Percentiles rank a stretch among this genome's conserved stretches.
These are phyloP conservation scores for Oriolus oriolus DNA, from an alignment of 2,113 vertebrate species.

Conservation along the genomic window DNA sequence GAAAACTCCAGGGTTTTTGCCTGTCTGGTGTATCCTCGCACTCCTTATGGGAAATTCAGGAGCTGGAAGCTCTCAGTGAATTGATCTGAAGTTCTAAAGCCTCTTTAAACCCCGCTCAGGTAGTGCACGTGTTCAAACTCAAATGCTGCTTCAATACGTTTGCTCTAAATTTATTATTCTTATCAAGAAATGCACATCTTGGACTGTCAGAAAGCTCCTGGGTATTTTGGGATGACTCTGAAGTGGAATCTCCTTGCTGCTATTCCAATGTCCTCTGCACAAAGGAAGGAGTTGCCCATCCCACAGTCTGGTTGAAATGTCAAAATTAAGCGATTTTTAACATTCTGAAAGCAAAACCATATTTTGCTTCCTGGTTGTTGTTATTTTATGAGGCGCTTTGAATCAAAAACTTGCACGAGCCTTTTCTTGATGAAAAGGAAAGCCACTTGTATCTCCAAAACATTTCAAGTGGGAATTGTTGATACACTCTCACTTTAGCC, in stretches of 20 bases:
- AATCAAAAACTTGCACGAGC: neutral
- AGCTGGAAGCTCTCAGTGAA: neutral
- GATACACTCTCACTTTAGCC: neutral
- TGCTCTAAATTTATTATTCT: neutral
- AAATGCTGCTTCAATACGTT: neutral
- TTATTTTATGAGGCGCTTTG: neutral
- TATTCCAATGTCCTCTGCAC: neutral
- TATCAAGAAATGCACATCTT: neutral
- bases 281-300: neutral
- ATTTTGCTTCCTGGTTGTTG: neutral
- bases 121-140: neutral
- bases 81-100: neutral
- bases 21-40: fast-evolving
- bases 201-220: neutral
- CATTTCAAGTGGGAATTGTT: neutral
- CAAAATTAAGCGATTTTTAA: neutral
- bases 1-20: neutral
- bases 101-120: neutral
- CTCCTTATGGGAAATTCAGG: neutral
- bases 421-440: neutral
- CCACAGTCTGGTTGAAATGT: neutral
- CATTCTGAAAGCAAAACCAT: neutral
- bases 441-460: neutral
- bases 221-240: neutral
- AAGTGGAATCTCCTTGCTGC: neutral